A percentile compares a stretch with the other conserved stretches of the same genome.
Conservation (phyloP, 2,888 invertebrate genomes). For the Allophyes oxyacanthae region DNA sequence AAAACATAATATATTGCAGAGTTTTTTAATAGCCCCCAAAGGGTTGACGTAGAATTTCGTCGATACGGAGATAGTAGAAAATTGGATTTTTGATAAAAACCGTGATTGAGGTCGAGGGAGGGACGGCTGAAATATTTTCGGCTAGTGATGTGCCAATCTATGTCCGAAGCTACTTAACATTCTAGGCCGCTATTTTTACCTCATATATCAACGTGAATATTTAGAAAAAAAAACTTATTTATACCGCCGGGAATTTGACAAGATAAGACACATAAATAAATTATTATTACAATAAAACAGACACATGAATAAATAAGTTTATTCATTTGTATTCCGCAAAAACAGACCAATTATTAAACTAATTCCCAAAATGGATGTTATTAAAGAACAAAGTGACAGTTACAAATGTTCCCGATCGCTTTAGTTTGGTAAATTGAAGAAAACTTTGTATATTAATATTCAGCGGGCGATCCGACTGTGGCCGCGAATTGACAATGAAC, state of each 20-base stretch:
- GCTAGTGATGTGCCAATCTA: slow-evolving; percentile 53
- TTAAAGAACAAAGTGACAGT: slow-evolving; percentile 27
- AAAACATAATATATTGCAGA: slow-evolving; percentile 66
- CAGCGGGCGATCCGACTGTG: slow-evolving; percentile 3
- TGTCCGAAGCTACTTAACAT: slow-evolving; percentile 28
- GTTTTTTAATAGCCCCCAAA: slow-evolving; percentile 60
- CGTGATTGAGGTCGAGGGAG: slow-evolving; percentile 58
- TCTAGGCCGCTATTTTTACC: background rate
- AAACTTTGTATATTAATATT: slow-evolving; percentile 50
- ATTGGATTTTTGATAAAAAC: slow-evolving; percentile 77
- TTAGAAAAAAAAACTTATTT: too few relatives aligned
- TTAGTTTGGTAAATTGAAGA: slow-evolving; percentile 34
- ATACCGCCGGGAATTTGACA: too few relatives aligned
- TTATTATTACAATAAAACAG: too few relatives aligned
- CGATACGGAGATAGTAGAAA: slow-evolving; percentile 62
- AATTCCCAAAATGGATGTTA: slow-evolving; percentile 16
- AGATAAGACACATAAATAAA: too few relatives aligned
- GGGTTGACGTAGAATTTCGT: slow-evolving; percentile 51
- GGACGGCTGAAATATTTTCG: slow-evolving; percentile 48
- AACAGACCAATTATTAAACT: slow-evolving; percentile 23
- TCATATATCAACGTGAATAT: too few relatives aligned
- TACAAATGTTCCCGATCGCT: slow-evolving; percentile 31
- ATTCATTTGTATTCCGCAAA: slow-evolving; percentile 5
- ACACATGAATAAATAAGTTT: slow-evolving; percentile 10
- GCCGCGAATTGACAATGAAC: slow-evolving; percentile 17